Conservation (phyloP, 1,140 invertebrate species). For the Watersipora subatra region DNA sequence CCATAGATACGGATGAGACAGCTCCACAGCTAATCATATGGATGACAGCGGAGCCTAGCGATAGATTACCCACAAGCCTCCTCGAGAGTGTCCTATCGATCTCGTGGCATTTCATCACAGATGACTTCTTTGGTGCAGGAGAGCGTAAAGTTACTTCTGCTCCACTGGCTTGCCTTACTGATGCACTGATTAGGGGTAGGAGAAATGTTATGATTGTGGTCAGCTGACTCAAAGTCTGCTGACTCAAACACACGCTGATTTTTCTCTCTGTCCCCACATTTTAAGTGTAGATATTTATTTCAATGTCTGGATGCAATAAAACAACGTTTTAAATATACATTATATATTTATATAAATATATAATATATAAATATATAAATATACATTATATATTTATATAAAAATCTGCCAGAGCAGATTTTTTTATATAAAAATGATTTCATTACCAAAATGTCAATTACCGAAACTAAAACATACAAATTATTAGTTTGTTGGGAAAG, state of each 20-base stretch:
- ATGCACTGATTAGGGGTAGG: not conserved
- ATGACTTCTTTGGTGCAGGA: not conserved
- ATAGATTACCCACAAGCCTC: constrained; percentile 12
- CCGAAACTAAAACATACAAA: too few relatives aligned
- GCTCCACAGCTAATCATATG: not conserved
- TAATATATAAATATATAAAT: too few relatives aligned
- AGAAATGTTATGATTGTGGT: not conserved
- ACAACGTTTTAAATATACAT: too few relatives aligned
- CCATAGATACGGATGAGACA: not conserved
- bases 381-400: too few relatives aligned
- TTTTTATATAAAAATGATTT: too few relatives aligned
- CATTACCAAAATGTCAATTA: too few relatives aligned
- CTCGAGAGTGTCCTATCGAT: not conserved
- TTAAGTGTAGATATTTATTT: too few relatives aligned
- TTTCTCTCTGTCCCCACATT: too few relatives aligned
- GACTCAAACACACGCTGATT: not conserved
- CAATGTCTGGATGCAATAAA: too few relatives aligned
- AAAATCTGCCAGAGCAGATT: too few relatives aligned
- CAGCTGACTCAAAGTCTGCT: not conserved
- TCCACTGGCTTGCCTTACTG: not conserved
- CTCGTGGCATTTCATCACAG: not conserved
- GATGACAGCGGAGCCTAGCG: not conserved
- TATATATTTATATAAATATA: too few relatives aligned
- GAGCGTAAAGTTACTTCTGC: not conserved
- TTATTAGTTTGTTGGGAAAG: too few relatives aligned